Evolutionary conservation across 2,888 invertebrate species (phyloP).

Genomic region (Meganola albula): DNA sequence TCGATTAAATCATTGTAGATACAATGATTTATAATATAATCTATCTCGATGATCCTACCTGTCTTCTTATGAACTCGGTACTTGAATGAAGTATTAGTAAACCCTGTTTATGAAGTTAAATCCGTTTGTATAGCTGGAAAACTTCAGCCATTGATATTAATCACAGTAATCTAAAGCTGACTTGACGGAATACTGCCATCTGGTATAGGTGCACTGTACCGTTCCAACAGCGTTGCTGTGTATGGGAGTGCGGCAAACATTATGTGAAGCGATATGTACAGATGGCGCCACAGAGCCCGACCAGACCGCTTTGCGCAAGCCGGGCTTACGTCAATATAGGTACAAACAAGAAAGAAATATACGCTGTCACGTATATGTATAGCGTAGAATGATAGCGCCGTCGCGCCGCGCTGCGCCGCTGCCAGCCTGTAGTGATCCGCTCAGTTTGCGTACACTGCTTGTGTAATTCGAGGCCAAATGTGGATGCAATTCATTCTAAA

Average conservation of each 20-base stretch:
- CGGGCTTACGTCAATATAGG: constrained; percentile 56
- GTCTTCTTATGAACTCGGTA: too few relatives aligned
- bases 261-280: constrained; percentile 18
- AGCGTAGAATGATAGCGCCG: constrained; percentile 54
- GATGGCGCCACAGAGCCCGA: constrained; percentile 36
- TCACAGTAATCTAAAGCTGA: too few relatives aligned
- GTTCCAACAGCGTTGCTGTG: constrained; percentile 36
- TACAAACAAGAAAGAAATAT: constrained; percentile 69
- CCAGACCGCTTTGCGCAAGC: constrained; percentile 52
- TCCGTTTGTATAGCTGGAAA: too few relatives aligned
- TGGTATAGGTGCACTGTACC: too few relatives aligned
- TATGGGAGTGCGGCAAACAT: background rate
- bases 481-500: constrained; percentile 51
- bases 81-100: too few relatives aligned
- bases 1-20: too few relatives aligned
- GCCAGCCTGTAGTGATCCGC: constrained; percentile 57
- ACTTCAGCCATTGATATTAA: too few relatives aligned
- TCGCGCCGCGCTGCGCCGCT: too few relatives aligned
- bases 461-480: constrained; percentile 60
- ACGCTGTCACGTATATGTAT: constrained; percentile 54
- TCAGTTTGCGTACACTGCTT: constrained; percentile 61
- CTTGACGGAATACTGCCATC: too few relatives aligned
- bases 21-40: too few relatives aligned
- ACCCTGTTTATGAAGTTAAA: too few relatives aligned
- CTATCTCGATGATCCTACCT: too few relatives aligned